Conservation (phyloP, 2,113 vertebrate genomes). For the Murina feae region DNA sequence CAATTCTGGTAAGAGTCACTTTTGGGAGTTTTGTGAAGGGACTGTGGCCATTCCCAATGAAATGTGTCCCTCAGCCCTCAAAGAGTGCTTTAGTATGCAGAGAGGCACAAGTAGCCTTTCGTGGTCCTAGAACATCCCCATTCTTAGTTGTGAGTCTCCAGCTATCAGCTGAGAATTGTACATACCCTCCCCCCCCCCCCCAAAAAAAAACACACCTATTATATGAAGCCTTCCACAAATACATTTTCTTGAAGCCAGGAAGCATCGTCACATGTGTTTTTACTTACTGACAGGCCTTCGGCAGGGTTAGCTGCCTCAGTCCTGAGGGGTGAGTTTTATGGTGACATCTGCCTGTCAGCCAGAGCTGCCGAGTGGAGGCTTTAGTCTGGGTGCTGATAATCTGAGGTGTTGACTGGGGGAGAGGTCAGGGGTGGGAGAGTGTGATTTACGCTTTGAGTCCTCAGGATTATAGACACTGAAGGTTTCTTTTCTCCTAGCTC, state of each 20-base stretch:
- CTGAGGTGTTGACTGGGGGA: background rate
- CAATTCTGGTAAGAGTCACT: background rate
- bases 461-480: constrained; percentile 16
- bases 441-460: background rate
- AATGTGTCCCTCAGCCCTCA: background rate
- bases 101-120: background rate
- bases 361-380: background rate
- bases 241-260: background rate
- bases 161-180: background rate
- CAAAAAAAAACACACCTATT: background rate
- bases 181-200: background rate
- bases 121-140: rapidly evolving
- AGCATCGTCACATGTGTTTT: background rate
- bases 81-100: background rate
- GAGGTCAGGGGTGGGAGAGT: background rate
- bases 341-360: constrained; percentile 15
- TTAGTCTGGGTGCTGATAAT: background rate
- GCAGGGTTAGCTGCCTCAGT: background rate
- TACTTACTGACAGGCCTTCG: background rate
- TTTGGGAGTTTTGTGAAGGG: background rate
- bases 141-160: background rate
- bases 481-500: background rate
- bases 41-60: background rate
- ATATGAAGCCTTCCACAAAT: background rate
- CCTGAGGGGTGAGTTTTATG: background rate